Percentiles rank a stretch among this genome's conserved stretches.
These are phyloP conservation scores for Baronia brevicornis DNA, from an alignment of 2,888 invertebrate species.

Conservation along the genomic window DNA sequence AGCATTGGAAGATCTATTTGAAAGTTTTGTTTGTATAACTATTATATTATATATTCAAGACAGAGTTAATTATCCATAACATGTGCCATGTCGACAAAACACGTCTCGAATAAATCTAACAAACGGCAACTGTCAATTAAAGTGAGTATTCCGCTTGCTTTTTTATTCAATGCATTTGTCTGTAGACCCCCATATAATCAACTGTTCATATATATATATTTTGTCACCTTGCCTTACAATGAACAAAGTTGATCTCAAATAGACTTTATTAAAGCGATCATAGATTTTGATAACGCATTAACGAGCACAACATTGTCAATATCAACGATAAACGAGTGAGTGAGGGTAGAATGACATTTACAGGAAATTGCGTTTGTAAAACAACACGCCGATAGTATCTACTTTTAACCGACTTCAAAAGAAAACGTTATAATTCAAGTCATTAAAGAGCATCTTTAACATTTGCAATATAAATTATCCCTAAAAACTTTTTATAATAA, in stretches of 20 bases:
- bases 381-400: no score
- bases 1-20: no score
- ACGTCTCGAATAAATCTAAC: conserved; percentile 6
- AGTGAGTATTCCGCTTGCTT: background rate
- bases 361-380: no score
- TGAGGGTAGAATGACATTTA: background rate
- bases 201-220: background rate
- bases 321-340: conserved; percentile 1
- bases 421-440: no score
- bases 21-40: no score
- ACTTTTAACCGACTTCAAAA: no score
- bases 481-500: no score
- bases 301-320: conserved; percentile 1
- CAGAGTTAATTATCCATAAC: no score
- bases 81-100: conserved; percentile 21
- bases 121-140: conserved; percentile 9
- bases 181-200: background rate
- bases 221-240: conserved; percentile 2
- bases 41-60: no score
- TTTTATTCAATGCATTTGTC: conserved; percentile 3
- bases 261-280: conserved; percentile 2
- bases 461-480: no score
- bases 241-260: background rate
- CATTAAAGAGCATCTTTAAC: no score
- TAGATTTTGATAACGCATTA: conserved; percentile 1